Conservation (phyloP, 2,888 invertebrate genomes). For the Sesamia inferens region DNA sequence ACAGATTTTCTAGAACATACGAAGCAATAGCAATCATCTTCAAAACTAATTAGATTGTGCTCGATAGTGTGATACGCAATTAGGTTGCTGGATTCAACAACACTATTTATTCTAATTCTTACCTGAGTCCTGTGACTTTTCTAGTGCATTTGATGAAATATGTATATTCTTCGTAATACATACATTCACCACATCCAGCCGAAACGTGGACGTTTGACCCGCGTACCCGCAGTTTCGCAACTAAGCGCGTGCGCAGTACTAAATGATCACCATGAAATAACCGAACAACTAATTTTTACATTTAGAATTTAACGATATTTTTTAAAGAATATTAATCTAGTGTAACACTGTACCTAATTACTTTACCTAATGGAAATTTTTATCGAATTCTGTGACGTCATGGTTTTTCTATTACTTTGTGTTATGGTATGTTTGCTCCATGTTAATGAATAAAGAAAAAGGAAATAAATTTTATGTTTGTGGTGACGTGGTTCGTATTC, state of each 20-base stretch:
- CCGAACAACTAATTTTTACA: conserved; percentile 10
- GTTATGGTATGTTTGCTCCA: background rate
- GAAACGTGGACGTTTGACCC: conserved; percentile 38
- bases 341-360: conserved; percentile 28
- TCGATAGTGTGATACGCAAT: background rate
- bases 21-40: background rate
- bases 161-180: background rate
- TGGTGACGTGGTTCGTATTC: background rate
- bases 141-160: background rate
- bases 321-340: conserved; percentile 51
- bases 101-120: conserved; percentile 1
- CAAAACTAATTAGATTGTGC: background rate
- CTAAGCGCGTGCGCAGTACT: conserved; percentile 33
- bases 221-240: conserved; percentile 26
- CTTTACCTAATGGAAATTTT: conserved; percentile 14
- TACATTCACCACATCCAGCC: conserved; percentile 12
- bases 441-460: background rate
- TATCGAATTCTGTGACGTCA: conserved; percentile 15
- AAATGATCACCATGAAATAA: conserved; percentile 20
- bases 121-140: conserved; percentile 22
- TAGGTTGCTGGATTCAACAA: background rate
- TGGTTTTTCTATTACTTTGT: conserved; percentile 4
- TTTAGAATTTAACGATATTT: conserved; percentile 45
- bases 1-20: background rate
- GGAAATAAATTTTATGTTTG: conserved; percentile 2